These are phyloP conservation scores for Silurus asotus DNA, from an alignment of 2,113 vertebrate species.

Conservation along the genomic window DNA sequence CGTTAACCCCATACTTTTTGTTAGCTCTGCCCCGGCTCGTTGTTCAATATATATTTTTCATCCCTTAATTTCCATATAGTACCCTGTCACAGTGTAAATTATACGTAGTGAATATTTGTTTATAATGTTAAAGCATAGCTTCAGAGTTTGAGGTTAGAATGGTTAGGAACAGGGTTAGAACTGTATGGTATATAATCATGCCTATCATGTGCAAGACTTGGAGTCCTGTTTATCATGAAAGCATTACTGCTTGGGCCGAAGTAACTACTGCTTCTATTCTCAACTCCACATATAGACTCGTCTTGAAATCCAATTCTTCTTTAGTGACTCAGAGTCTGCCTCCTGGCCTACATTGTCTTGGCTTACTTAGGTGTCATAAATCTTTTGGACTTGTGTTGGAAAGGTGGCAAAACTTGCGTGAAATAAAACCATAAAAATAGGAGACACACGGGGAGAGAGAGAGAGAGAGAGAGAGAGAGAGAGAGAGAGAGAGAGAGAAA, in stretches of 20 bases:
- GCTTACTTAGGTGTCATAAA: constrained; percentile 15
- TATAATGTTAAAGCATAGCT: not conserved
- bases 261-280: constrained; percentile 12
- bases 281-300: constrained; percentile 5
- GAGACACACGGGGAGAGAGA: not conserved
- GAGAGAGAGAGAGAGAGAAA: not conserved
- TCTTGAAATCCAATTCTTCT: constrained; percentile 9
- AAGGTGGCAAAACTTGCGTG: constrained; percentile 5
- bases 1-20: too few relatives aligned
- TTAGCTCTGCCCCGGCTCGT: too few relatives aligned
- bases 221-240: not conserved
- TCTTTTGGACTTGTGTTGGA: constrained; percentile 17
- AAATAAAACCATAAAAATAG: constrained; percentile 16
- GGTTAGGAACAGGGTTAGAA: not conserved
- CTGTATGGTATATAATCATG: not conserved
- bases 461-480: not conserved
- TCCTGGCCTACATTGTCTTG: constrained; percentile 30
- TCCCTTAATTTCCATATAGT: not conserved
- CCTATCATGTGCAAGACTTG: not conserved
- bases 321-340: constrained; percentile 22
- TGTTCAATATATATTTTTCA: too few relatives aligned
- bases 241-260: not conserved
- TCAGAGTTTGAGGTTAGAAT: not conserved
- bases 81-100: too few relatives aligned
- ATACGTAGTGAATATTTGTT: not conserved